A percentile compares a stretch with the other conserved stretches of the same genome.
These are phyloP conservation scores for Epinephelus lanceolatus DNA, from an alignment of 2,113 vertebrate species.

Conservation along the genomic window DNA sequence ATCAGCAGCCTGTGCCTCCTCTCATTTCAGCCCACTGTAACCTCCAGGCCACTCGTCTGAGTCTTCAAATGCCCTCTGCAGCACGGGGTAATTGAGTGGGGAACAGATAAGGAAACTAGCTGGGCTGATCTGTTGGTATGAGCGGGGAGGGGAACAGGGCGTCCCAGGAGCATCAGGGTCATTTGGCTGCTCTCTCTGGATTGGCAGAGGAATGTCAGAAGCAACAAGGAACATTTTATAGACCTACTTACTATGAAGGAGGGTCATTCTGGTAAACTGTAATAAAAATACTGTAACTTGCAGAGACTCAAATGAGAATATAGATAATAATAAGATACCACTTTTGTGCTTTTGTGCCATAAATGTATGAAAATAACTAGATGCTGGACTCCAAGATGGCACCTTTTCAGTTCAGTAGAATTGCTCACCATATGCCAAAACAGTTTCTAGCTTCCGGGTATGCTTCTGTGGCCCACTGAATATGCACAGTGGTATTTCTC, in stretches of 20 bases:
- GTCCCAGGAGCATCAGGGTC: slow-evolving; percentile 74
- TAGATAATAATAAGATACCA: too few relatives aligned
- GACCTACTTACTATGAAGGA: slow-evolving; percentile 36
- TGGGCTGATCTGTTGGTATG: slow-evolving; percentile 73
- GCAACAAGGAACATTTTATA: slow-evolving; percentile 67
- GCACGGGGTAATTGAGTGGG: slow-evolving; percentile 79
- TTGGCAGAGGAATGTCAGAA: slow-evolving; percentile 76
- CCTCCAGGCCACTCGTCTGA: slow-evolving; percentile 71
- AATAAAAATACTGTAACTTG: not conserved
- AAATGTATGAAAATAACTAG: too few relatives aligned
- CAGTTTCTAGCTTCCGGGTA: too few relatives aligned
- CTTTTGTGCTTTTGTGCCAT: too few relatives aligned
- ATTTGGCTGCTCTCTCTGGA: slow-evolving; percentile 73
- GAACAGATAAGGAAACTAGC: slow-evolving; percentile 81
- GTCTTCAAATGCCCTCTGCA: slow-evolving; percentile 72
- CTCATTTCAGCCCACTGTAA: slow-evolving; percentile 65
- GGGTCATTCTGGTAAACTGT: not conserved
- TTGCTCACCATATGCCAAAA: too few relatives aligned
- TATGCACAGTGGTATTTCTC: too few relatives aligned
- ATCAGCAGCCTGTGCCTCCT: slow-evolving; percentile 65
- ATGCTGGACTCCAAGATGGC: too few relatives aligned
- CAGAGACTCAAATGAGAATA: too few relatives aligned
- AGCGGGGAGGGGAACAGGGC: slow-evolving; percentile 48
- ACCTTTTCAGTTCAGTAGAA: too few relatives aligned
- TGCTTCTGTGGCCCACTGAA: too few relatives aligned